Conservation (phyloP, 1,140 invertebrate genomes). For the Venturia canescens region DNA sequence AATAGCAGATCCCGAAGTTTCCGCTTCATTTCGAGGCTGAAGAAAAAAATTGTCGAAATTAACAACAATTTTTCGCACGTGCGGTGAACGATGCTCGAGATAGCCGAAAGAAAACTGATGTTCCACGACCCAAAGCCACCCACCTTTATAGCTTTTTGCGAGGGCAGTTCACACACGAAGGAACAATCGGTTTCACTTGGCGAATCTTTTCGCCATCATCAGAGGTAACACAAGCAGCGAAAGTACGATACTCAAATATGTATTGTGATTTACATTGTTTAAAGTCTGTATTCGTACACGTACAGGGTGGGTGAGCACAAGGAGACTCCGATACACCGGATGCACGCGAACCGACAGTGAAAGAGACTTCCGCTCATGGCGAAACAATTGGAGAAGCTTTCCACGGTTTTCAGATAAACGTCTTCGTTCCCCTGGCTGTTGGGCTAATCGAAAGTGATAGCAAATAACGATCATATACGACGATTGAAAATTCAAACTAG, state of each 20-base stretch:
- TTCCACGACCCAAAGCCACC: constrained; percentile 54
- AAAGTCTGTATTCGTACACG: neutral
- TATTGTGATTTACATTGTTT: neutral
- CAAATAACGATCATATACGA: neutral
- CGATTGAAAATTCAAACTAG: neutral
- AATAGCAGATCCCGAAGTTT: constrained; percentile 59
- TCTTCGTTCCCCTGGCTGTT: constrained; percentile 26
- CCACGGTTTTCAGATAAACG: constrained; percentile 10
- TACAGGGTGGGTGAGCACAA: constrained; percentile 26
- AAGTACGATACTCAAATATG: constrained; percentile 62
- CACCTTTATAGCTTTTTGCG: constrained; percentile 69
- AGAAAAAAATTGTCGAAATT: neutral
- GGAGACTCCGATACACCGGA: constrained; percentile 68
- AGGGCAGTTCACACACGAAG: constrained; percentile 67
- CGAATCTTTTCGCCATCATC: constrained; percentile 59
- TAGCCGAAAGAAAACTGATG: constrained; percentile 63
- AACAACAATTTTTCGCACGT: neutral
- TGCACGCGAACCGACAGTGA: constrained; percentile 61
- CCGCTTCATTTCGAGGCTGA: constrained; percentile 58
- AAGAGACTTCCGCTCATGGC: constrained; percentile 34
- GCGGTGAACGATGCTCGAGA: neutral
- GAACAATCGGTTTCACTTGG: constrained; percentile 75
- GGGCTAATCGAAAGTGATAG: constrained; percentile 30
- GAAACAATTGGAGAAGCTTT: constrained; percentile 37
- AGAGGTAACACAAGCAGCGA: constrained; percentile 62